phyloP scores from a whole-genome alignment of 2,113 vertebrate genomes.

The Phoenicopterus ruber region DNA sequence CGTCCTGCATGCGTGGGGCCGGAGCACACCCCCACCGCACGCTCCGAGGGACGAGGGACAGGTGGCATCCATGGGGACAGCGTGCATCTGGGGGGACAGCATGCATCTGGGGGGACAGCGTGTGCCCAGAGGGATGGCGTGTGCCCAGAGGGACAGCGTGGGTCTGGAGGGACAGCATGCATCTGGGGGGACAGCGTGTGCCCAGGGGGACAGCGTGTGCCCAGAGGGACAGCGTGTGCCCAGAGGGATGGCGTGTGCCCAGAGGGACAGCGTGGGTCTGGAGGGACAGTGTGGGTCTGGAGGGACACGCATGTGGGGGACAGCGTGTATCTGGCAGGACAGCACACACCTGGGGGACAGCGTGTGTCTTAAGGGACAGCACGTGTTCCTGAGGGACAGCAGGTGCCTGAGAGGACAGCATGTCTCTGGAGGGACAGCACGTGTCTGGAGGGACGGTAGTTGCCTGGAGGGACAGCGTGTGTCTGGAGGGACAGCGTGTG shows the following conservation, averaged over 20 bases:
- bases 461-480: rapidly evolving
- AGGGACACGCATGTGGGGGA: neutral
- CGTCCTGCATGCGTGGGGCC: neutral
- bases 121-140: rapidly evolving
- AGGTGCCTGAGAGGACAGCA: neutral
- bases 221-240: neutral
- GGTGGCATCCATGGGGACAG: neutral
- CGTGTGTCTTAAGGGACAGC: rapidly evolving
- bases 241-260: no score
- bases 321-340: neutral
- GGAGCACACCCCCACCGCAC: neutral
- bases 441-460: rapidly evolving
- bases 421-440: neutral
- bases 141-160: neutral
- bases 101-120: rapidly evolving
- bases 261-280: no score
- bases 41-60: neutral
- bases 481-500: neutral
- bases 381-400: neutral
- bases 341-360: neutral
- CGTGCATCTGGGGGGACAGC: neutral
- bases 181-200: no score
- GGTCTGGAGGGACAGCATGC: neutral
- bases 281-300: neutral
- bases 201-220: no score